These are phyloP conservation scores for Chamaea fasciata DNA, from an alignment of 2,113 vertebrate species.

Conservation along the genomic window DNA sequence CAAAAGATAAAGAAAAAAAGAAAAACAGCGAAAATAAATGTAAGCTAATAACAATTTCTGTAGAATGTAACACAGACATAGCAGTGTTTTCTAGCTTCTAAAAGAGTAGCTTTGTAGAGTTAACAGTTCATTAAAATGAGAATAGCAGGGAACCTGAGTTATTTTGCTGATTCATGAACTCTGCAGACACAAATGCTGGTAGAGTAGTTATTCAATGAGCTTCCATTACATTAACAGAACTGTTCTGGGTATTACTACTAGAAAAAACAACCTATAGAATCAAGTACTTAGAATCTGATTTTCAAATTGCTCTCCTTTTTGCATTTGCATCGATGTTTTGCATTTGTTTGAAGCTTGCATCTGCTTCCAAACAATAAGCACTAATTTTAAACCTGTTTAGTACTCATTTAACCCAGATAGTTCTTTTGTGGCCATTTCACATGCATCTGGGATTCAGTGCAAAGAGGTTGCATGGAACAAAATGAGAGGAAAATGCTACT, in stretches of 20 bases:
- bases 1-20: background rate
- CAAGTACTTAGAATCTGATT: conserved; percentile 59
- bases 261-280: conserved; percentile 59
- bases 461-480: conserved; percentile 69
- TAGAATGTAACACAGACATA: background rate
- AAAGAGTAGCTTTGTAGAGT: background rate
- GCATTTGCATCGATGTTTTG: conserved; percentile 76
- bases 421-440: conserved; percentile 75
- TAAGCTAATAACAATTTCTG: conserved; percentile 8
- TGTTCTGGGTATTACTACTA: conserved; percentile 31
- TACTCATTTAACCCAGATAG: conserved; percentile 77
- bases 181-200: conserved; percentile 41
- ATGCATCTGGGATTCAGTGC: conserved; percentile 74
- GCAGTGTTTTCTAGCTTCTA: background rate
- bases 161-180: conserved; percentile 5
- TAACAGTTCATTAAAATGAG: background rate
- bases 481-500: conserved; percentile 57
- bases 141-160: conserved; percentile 24
- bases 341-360: conserved; percentile 79
- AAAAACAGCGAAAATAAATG: background rate
- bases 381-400: conserved; percentile 82
- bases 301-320: conserved; percentile 65
- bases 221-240: conserved; percentile 34
- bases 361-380: conserved; percentile 76
- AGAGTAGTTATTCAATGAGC: background rate